A percentile compares a stretch with the other conserved stretches of the same genome.
phyloP scores from a whole-genome alignment of 53 echinoderm and acorn worm species.

The Mesocentrotus franciscanus region DNA sequence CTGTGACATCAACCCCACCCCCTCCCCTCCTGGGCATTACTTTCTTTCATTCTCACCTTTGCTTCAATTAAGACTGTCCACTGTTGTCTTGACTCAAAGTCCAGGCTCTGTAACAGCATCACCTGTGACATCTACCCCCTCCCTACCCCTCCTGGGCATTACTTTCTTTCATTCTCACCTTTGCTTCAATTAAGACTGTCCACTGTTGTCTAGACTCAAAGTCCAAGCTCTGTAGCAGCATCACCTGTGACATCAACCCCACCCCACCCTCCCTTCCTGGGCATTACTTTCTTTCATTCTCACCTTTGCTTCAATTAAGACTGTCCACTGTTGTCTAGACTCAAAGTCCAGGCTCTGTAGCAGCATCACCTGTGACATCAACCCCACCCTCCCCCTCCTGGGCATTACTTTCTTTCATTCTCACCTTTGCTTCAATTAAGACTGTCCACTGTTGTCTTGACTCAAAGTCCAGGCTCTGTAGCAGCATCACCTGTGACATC shows the following conservation, averaged over 20 bases:
- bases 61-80: slow-evolving; percentile 83
- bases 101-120: slow-evolving; percentile 63
- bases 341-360: slow-evolving; percentile 94
- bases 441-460: slow-evolving; percentile 80
- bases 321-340: slow-evolving; percentile 76
- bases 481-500: slow-evolving; percentile 67
- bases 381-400: not conserved
- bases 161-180: slow-evolving; percentile 76
- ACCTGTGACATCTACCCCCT: too few relatives aligned
- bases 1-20: not conserved
- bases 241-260: slow-evolving; percentile 48
- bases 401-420: not conserved
- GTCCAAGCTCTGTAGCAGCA: slow-evolving; percentile 52
- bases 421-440: slow-evolving; percentile 85
- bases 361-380: slow-evolving; percentile 2
- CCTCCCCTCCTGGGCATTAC: too few relatives aligned
- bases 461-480: slow-evolving; percentile 78
- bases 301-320: slow-evolving; percentile 86
- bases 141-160: too few relatives aligned
- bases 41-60: slow-evolving; percentile 75
- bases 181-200: slow-evolving; percentile 79
- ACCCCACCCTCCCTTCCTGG: not conserved
- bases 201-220: too few relatives aligned
- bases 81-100: slow-evolving; percentile 82
- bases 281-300: not conserved